Conservation (phyloP, 1,140 invertebrate genomes). For the Saccostrea glomerata region DNA sequence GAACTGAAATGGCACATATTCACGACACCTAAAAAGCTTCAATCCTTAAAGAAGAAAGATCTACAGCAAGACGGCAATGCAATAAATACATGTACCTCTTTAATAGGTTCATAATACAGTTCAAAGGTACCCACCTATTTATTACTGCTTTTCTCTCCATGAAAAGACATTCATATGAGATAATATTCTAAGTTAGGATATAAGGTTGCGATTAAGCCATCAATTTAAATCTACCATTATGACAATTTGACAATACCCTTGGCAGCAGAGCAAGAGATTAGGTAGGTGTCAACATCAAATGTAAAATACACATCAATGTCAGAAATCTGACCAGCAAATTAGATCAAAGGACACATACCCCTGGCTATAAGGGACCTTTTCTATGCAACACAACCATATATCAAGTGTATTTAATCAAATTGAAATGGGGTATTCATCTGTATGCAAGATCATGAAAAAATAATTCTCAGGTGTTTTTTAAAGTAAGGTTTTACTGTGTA, state of each 20-base stretch:
- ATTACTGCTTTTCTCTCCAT: neutral
- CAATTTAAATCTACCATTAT: slow-evolving; percentile 26
- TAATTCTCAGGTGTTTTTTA: neutral
- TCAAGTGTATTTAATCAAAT: neutral
- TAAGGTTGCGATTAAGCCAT: neutral
- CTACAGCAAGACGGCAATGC: neutral
- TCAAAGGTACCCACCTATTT: neutral
- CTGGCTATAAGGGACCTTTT: neutral
- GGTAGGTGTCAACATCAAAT: slow-evolving; percentile 30
- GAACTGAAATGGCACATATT: too few relatives aligned
- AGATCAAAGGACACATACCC: slow-evolving; percentile 7
- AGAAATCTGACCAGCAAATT: neutral
- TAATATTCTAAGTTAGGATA: neutral
- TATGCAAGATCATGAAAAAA: neutral
- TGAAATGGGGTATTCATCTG: neutral
- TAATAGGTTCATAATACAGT: neutral
- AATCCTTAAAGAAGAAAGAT: neutral
- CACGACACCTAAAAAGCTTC: too few relatives aligned
- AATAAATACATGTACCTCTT: neutral
- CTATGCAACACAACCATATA: neutral
- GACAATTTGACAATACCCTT: slow-evolving; percentile 19
- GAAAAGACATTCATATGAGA: neutral
- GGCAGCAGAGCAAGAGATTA: slow-evolving; percentile 3
- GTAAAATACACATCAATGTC: slow-evolving; percentile 30
- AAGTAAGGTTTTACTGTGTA: neutral